Base-by-base conservation (phyloP, 2,113 vertebrate species). In the Oostethus manadensis region DNA sequence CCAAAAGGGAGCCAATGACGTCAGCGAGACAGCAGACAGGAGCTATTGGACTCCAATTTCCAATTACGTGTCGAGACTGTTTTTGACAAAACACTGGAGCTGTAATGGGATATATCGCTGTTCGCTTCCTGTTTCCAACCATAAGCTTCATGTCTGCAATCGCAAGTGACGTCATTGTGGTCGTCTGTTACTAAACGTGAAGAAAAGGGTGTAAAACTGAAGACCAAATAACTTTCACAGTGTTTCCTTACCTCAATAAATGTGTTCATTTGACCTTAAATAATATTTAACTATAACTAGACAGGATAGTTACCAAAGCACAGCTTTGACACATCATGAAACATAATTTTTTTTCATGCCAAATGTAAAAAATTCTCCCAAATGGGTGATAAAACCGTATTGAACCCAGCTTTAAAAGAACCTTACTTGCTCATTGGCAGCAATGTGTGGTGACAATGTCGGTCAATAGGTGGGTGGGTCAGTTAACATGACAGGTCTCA, bases 401-500 rank as follows among this genome's bases (percentile, higher is more conserved):
- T 16, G 7, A 16, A 17, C 15, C 15, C 1, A 51, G 22, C 22
- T 26, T 51, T 26, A 22, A 14, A 51, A 51, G 16, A 29, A 29
- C 23, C 5, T 26, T n/a, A 51, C 3, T 51, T 23, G 23, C 10
- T 51, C 22, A 2, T 51, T 42, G 10, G 38, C 11, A 42, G 38
- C 38, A 42, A 26, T 26, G 11, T 29, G 21, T 17, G 49, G 26
- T 29, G 10, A 51, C 49, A 22, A 51, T 26, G 49, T 49, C 3
- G 21, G 47, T 49, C 21, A 23, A 14, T 15, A 7, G 48, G 48
- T 13, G 49, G 22, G 22, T 9, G 49, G 73, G 64, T 77, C 61
- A 74, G 78, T 76, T 61, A 64, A 84, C 60, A 57, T 78, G 46
- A 58, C 73, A 76, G 78, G 72, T 83, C 77, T 80, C 58, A 54